Evolutionary conservation across 2,888 invertebrate genomes (phyloP).

Genomic region (Hydraecia micacea): DNA sequence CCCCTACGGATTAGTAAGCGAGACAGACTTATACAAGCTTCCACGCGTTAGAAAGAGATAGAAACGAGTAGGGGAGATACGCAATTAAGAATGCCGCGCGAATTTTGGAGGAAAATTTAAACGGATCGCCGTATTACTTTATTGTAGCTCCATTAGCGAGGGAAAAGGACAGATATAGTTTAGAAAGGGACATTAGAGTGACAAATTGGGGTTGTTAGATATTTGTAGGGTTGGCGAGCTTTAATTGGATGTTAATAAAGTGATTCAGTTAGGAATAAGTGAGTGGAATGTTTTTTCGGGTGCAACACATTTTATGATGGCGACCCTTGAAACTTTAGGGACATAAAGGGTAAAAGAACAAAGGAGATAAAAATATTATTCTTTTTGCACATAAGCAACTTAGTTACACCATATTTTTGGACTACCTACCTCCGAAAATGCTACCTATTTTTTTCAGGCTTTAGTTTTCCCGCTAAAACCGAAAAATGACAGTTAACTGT

Average conservation of each 20-base stretch:
- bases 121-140: conserved; percentile 90
- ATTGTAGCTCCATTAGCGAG: conserved; percentile 88
- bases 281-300: conserved; percentile 51
- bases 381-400: background rate
- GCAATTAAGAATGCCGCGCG: conserved; percentile 87
- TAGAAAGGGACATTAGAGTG: conserved; percentile 68
- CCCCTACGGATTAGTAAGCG: conserved; percentile 80
- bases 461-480: conserved; percentile 2
- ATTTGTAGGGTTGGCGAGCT: conserved; percentile 61
- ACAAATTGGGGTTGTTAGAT: conserved; percentile 82
- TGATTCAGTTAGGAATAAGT: conserved; percentile 60
- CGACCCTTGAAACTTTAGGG: conserved; percentile 26
- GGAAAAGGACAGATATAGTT: conserved; percentile 75
- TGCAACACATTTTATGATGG: conserved; percentile 34
- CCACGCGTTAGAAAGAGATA: conserved; percentile 72
- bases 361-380: conserved; percentile 6
- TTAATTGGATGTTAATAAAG: conserved; percentile 71
- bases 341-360: background rate
- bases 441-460: background rate
- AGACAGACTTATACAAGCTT: conserved; percentile 67
- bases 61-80: conserved; percentile 81
- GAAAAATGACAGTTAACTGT: conserved; percentile 12
- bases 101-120: conserved; percentile 89
- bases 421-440: background rate
- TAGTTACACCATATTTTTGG: background rate